Evolutionary conservation across 2,888 invertebrate species (phyloP).

Genomic region (Torymus tubicola): DNA sequence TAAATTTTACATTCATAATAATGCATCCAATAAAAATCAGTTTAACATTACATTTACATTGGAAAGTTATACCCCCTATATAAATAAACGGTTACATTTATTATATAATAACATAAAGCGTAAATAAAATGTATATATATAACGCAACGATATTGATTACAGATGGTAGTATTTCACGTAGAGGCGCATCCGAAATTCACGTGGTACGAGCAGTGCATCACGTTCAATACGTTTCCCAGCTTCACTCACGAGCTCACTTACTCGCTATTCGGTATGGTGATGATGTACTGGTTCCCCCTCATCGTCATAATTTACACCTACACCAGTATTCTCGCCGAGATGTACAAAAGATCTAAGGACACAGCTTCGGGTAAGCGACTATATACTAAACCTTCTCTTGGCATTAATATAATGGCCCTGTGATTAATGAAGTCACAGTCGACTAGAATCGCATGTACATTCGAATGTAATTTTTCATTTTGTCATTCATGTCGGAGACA

Average conservation of each 20-base stretch:
- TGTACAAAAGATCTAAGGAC: constrained; percentile 85
- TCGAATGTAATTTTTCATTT: too few relatives aligned
- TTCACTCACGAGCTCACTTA: constrained; percentile 86
- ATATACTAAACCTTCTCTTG: background rate
- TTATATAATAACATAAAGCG: too few relatives aligned
- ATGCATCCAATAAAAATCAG: too few relatives aligned
- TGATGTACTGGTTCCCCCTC: constrained; percentile 92
- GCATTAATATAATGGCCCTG: background rate
- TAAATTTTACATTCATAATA: too few relatives aligned
- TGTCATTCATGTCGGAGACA: too few relatives aligned
- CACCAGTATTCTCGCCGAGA: constrained; percentile 90
- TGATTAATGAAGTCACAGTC: constrained; percentile 7
- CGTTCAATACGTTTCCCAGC: constrained; percentile 87
- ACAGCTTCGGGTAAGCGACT: constrained; percentile 78
- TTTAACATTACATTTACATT: too few relatives aligned
- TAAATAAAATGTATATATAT: too few relatives aligned
- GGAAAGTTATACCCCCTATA: too few relatives aligned
- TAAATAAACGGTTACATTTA: too few relatives aligned
- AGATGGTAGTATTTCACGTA: constrained; percentile 91
- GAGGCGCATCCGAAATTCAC: constrained; percentile 88
- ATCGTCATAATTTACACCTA: constrained; percentile 92
- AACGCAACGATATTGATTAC: constrained; percentile 56
- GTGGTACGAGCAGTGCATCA: constrained; percentile 95
- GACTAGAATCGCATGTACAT: background rate
- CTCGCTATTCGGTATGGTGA: constrained; percentile 88